A percentile compares a stretch with the other conserved stretches of the same genome.
Conservation (phyloP, 2,113 vertebrate genomes). For the Plectropomus leopardus region DNA sequence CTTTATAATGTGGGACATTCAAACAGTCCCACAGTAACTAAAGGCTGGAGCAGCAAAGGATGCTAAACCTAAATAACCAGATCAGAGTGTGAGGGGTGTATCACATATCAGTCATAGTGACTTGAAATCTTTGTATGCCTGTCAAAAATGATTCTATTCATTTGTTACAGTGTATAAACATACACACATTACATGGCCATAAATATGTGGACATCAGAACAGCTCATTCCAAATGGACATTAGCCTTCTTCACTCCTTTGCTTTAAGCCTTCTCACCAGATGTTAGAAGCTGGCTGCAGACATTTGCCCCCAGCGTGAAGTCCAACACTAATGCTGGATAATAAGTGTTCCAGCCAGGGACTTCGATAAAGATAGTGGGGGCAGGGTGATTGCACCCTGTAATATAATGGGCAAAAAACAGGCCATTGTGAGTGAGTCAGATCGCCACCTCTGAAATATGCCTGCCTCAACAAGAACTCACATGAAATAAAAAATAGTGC, state of each 20-base stretch:
- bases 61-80: conserved; percentile 17
- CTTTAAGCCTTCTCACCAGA: conserved; percentile 1
- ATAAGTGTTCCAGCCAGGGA: too few species aligned
- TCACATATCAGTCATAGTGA: neutral
- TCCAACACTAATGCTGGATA: neutral
- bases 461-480: too few species aligned
- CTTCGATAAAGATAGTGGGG: too few species aligned
- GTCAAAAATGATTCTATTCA: neutral
- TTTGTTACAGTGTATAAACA: neutral
- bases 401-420: too few species aligned
- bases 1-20: conserved; percentile 27
- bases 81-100: neutral
- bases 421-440: too few species aligned
- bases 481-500: too few species aligned
- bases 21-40: neutral
- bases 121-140: neutral
- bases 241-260: neutral
- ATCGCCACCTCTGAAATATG: too few species aligned
- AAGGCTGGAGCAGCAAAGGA: neutral
- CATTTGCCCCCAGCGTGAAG: neutral
- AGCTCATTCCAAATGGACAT: neutral
- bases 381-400: too few species aligned
- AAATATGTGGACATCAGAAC: neutral
- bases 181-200: neutral
- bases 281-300: neutral